Conservation (phyloP, 2,797 vertebrate genomes). For the Propithecus deckenii region DNA sequence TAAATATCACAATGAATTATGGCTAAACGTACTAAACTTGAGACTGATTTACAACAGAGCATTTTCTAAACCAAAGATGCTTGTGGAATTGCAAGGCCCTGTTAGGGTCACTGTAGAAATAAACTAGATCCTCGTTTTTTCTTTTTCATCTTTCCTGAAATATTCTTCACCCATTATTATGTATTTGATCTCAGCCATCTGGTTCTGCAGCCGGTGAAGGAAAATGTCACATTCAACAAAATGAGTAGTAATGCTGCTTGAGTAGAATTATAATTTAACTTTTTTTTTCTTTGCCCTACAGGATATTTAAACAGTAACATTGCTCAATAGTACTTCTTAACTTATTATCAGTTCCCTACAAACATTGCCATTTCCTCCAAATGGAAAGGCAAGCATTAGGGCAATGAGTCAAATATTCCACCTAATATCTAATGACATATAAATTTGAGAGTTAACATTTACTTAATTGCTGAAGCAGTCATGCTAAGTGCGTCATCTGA, state of each 20-base stretch:
- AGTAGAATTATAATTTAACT: constrained; percentile 46
- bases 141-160: neutral
- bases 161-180: neutral
- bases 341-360: constrained; percentile 52
- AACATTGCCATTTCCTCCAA: constrained; percentile 51
- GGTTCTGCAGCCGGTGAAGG: neutral
- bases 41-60: neutral
- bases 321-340: constrained; percentile 22
- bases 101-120: neutral
- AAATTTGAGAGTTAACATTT: constrained; percentile 68
- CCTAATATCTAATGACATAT: constrained; percentile 36
- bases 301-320: constrained; percentile 48
- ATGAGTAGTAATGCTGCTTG: neutral
- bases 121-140: neutral
- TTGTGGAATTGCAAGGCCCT: neutral
- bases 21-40: neutral
- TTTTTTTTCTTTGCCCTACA: constrained; percentile 34
- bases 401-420: constrained; percentile 58
- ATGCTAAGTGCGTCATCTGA: constrained; percentile 60
- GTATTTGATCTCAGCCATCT: constrained; percentile 14
- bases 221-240: constrained; percentile 61
- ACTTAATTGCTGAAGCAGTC: constrained; percentile 60
- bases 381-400: constrained; percentile 37
- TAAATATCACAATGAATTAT: neutral
- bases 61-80: neutral